Evolutionary conservation across 2,113 vertebrate species (phyloP).

Genomic region (Clarias batrachus): DNA sequence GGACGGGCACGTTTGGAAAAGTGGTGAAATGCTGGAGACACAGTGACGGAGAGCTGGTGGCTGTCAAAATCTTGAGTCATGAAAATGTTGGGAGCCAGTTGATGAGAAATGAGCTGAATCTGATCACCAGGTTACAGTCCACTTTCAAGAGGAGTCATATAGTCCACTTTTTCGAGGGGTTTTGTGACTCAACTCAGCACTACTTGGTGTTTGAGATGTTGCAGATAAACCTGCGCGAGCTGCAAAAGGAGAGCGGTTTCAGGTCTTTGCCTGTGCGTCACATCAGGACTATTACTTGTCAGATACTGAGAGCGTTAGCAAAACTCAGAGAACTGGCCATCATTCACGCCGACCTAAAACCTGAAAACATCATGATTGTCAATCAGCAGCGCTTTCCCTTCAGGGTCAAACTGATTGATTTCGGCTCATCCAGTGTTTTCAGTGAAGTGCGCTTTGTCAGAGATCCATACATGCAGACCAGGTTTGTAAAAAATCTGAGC

Average conservation of each 20-base stretch:
- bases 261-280: not conserved
- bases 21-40: not conserved
- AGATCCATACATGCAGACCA: slow-evolving; percentile 77
- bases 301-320: not conserved
- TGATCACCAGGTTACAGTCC: not conserved
- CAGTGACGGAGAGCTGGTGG: not conserved
- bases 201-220: slow-evolving; percentile 3
- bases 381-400: slow-evolving; percentile 71
- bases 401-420: slow-evolving; percentile 76
- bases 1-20: not conserved
- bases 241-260: not conserved
- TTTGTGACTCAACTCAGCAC: not conserved
- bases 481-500: slow-evolving; percentile 29
- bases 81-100: not conserved
- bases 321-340: slow-evolving; percentile 11
- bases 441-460: slow-evolving; percentile 63
- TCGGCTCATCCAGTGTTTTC: slow-evolving; percentile 74
- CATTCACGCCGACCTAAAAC: not conserved
- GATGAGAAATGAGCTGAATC: not conserved
- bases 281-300: not conserved
- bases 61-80: not conserved
- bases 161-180: not conserved
- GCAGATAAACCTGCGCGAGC: not conserved
- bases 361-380: slow-evolving; percentile 78
- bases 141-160: not conserved